Base-by-base conservation (phyloP, 2,888 invertebrate species). In the Cantharis nigra region DNA sequence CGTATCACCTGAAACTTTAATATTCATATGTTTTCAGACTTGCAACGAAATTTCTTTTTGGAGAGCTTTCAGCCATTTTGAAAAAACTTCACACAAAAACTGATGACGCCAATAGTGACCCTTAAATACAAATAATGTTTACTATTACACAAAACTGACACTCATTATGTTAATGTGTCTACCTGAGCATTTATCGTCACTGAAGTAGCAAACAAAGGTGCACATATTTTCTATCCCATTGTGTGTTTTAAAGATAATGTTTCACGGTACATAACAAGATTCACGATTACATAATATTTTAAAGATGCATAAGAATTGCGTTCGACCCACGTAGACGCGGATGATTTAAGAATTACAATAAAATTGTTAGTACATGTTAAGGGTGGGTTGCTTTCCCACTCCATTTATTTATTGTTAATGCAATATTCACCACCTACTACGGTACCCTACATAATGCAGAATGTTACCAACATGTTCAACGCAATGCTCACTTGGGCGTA, bases 151-250 rank as follows among this genome's bases (percentile, higher is more conserved):
- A 76, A 75, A 78, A 80, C 76, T 80, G 72, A 74, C 79, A 71
- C 79, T 81, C 80, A 81, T 81, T 81, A 80, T 79, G 80, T 74
- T 81, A 81, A 81, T 81, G 77, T 69, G 70, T 71, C 78, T 80
- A 80, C 80, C 81, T 80, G 77, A 73, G 72, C 63, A 75, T 70
- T 74, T 62, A 69, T 70, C 70, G 70, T 70, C 75, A 69, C 69
- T 67, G 18, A 49, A 69, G 70, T 26, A 64, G 69, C 71, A 71
- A 74, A 72, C 70, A 49, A 74, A 77, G 73, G 70, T 74, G 70
- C 72, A 76, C 78, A 76, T 64, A 76, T 78, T 49, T 73, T 70
- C 70, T 76, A 76, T 20, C 30, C 72, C 65, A 75, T 70, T 73
- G 76, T 78, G 70, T 74, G 26, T 30, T 23, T 63, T 33, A 62